These are phyloP conservation scores for Hycleus phaleratus DNA, from an alignment of 1,140 invertebrate species.

Conservation along the genomic window DNA sequence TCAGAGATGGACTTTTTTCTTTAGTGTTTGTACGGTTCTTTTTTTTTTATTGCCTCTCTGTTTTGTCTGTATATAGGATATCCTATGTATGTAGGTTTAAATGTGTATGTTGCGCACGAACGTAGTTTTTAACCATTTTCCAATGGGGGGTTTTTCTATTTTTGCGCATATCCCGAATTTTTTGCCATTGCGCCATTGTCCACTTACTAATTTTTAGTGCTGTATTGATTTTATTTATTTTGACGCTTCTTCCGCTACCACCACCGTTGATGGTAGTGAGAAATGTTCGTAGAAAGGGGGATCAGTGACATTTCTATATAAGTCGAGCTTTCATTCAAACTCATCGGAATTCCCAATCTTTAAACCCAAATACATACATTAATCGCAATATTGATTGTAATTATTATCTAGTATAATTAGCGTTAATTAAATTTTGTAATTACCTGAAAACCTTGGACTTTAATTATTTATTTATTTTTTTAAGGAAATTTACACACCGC, in stretches of 20 bases:
- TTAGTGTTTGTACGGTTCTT: conserved; percentile 22
- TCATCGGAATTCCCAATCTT: not conserved
- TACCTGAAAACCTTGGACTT: conserved; percentile 5
- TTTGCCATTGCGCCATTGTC: conserved; percentile 42
- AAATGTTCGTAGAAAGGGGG: no score
- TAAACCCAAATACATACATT: not conserved
- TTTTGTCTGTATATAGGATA: not conserved
- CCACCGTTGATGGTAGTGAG: no score
- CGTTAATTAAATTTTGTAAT: conserved; percentile 10
- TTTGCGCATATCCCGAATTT: conserved; percentile 41
- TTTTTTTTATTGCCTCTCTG: not conserved
- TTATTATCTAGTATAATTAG: not conserved
- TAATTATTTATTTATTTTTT: conserved; percentile 8
- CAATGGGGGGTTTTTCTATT: conserved; percentile 33
- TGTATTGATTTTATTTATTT: conserved; percentile 40
- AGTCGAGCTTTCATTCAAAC: conserved; percentile 5
- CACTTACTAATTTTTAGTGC: conserved; percentile 41
- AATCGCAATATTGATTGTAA: not conserved
- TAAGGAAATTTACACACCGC: conserved; percentile 5
- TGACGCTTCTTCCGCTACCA: conserved; percentile 13
- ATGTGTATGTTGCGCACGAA: conserved; percentile 22
- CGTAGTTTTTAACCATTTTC: conserved; percentile 33
- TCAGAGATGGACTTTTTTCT: conserved; percentile 39
- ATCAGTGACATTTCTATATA: not conserved
- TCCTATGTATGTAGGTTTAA: no score